phyloP scores from a whole-genome alignment of 2,797 vertebrate species.

The Catharus ustulatus region DNA sequence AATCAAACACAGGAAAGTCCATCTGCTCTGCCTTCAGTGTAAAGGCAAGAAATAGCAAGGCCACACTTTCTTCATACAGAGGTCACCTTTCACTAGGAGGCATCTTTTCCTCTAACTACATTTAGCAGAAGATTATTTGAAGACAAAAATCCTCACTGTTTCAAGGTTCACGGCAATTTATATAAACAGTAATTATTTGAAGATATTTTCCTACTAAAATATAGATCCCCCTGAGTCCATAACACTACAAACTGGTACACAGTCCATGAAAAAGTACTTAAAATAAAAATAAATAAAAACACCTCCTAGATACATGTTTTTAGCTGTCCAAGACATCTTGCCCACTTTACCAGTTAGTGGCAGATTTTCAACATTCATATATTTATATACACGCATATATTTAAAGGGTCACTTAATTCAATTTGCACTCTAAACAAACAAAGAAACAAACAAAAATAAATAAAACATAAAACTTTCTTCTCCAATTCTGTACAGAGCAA shows the following conservation, averaged over 20 bases:
- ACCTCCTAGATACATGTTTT: not conserved
- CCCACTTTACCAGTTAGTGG: not conserved
- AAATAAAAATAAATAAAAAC: not conserved
- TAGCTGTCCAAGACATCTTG: not conserved
- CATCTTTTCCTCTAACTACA: not conserved
- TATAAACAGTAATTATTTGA: not conserved
- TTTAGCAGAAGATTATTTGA: not conserved
- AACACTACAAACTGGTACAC: not conserved
- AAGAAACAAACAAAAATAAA: not conserved
- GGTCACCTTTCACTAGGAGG: not conserved
- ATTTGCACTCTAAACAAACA: not conserved
- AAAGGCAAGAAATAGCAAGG: not conserved
- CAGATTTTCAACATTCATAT: not conserved
- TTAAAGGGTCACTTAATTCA: not conserved
- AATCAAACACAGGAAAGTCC: not conserved
- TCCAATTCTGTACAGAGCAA: not conserved
- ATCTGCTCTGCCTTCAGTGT: not conserved
- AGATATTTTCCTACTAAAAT: not conserved
- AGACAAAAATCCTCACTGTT: not conserved
- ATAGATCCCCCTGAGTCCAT: fast-evolving
- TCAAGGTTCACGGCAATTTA: not conserved
- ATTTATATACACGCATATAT: not conserved
- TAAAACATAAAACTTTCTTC: not conserved
- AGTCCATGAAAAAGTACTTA: not conserved
- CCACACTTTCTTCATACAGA: not conserved